Base-by-base conservation (phyloP, 2,888 invertebrate species). In the Scaeva pyrastri region DNA sequence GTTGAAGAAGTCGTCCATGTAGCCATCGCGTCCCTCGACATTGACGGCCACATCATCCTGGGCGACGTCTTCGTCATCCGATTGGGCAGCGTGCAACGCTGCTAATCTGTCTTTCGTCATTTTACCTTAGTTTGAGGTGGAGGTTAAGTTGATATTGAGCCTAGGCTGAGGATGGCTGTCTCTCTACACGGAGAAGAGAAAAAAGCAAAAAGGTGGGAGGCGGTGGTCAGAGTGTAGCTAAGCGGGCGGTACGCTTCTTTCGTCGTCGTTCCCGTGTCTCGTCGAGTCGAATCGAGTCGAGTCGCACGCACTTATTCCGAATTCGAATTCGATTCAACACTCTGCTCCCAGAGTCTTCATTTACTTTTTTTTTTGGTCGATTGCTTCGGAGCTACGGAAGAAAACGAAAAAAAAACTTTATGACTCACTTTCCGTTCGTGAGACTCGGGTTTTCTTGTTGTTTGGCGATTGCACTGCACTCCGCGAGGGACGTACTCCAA, bases 1-100 rank as follows among this genome's bases (percentile, higher is more conserved):
- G 93, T 98, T 98, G 94, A 99, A 99, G 95, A 99, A 99, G 93
- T 99, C 99, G 93, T 99, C 99, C 99, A 99, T 99, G 94, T 98
- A 99, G 91, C 98, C 98, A 92, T 96, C 96, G 89, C 95, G 95
- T 89, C 96, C 96, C 93, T 98, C 98, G 92, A 98, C 97, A 93
- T 96, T 97, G 94, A 98, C 98, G 93, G 98, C 97, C 93, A 98
- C 98, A 93, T 98, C 98, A 93, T 98, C 98, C 89, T 97, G 96
- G 89, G 97, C 97, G 92, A 96, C 97, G 93, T 99, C 98, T 94
- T 99, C 98, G 92, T 97, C 97, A 94, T 99, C 99, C 94, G 98
- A 98, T 95, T 98, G 98, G 93, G 98, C 98, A 95, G 97, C 97
- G 94, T 97, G 97, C 92, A 98, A 95, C 94, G 97, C 98, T 94